Evolutionary conservation across 1,140 invertebrate genomes (phyloP), one percentile per base, ranked within the genome.

Genomic region (Helicoverpa zea): DNA sequence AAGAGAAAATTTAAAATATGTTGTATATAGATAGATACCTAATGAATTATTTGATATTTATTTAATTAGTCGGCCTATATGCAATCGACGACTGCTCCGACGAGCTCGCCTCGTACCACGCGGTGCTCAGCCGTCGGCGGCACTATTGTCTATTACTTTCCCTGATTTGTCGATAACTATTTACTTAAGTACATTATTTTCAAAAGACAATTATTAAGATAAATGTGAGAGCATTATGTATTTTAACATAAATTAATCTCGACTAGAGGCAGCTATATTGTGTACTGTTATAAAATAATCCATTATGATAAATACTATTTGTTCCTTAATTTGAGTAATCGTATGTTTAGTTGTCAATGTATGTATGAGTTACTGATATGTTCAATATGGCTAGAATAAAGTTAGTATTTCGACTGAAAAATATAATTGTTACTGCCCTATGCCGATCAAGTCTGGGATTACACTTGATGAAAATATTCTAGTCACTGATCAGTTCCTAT

Each of bases 21-120:
- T 79, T 79, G 76, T 79, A 79, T 90, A 91, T 85, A 91, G 89
- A 92, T 83, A 79, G 88, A 90, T 88, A 87, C 78, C 80, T 79
- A 86, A 87, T 87, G 74, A 81, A 88, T 88, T 85, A 83, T 85
- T 80, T 87, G 85, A 56, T 84, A 86, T 90, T 92, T 79, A 76
- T 89, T 90, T 89, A 84, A 85, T 88, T 86, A 86, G 80, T 89
- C 92, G 93, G 93, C 93, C 92, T 94, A 94, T 86, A 77, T 72
- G 61, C 52, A 12, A 56, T 35, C 47, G 49, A 14, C 64, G 76
- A 59, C 23, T 59, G 76, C 43, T 59, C 70, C 70, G 29, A 56
- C 70, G 49, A 49, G 56, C 47, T 12, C 29, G 7, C 35, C 72
- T 47, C 18, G 56, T 13, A 51, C 73, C 5, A 51, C 73, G 16